These are phyloP conservation scores for Belonocnema kinseyi DNA, from an alignment of 1,140 invertebrate genomes.

Conservation along the genomic window DNA sequence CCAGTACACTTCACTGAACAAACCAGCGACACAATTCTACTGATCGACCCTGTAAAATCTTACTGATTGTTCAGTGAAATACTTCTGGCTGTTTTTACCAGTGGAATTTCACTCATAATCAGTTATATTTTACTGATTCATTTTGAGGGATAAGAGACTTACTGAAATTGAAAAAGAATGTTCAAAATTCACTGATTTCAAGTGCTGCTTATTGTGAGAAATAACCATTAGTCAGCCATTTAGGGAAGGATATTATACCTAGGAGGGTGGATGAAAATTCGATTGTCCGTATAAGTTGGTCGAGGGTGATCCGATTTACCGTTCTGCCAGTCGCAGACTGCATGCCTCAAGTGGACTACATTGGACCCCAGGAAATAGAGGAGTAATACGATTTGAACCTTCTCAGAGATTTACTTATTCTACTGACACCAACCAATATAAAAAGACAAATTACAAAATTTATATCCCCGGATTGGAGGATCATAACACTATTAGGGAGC, in stretches of 20 bases:
- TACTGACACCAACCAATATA: background rate
- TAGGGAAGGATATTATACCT: background rate
- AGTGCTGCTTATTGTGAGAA: background rate
- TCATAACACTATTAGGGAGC: background rate
- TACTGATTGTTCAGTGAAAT: too few relatives aligned
- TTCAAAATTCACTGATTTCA: too few relatives aligned
- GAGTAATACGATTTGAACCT: constrained; percentile 40
- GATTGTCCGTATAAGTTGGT: constrained; percentile 24
- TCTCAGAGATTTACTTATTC: constrained; percentile 36
- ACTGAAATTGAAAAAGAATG: too few relatives aligned
- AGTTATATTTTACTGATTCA: too few relatives aligned
- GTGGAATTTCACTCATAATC: too few relatives aligned
- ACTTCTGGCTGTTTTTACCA: too few relatives aligned
- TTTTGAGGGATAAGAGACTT: too few relatives aligned
- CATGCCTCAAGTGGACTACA: constrained; percentile 16
- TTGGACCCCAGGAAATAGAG: constrained; percentile 32
- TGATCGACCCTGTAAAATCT: too few relatives aligned
- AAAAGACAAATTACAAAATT: constrained; percentile 10
- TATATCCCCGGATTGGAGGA: background rate
- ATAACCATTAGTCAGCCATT: background rate
- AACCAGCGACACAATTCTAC: too few relatives aligned
- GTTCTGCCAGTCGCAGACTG: constrained; percentile 22
- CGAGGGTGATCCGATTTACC: constrained; percentile 28
- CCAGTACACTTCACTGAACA: too few relatives aligned
- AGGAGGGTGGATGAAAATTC: constrained; percentile 9